Conservation (phyloP, 2,888 invertebrate species). For the Erpobdella octoculata region DNA sequence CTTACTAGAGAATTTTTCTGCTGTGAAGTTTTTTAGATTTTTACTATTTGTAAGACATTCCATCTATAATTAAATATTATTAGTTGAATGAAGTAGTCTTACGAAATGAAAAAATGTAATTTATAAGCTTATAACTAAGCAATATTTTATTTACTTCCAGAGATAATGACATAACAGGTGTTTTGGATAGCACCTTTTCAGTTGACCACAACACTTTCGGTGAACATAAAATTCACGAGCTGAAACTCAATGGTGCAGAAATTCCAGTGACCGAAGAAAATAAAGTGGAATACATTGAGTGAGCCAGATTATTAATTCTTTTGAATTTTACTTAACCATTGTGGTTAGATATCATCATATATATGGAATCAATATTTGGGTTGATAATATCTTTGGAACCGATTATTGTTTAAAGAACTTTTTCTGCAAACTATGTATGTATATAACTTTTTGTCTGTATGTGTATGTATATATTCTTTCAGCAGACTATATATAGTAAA, state of each 20-base stretch:
- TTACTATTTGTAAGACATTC: too few species aligned
- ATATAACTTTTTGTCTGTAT: too few species aligned
- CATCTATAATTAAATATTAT: not conserved
- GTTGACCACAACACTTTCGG: constrained; percentile 93
- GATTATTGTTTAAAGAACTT: too few species aligned
- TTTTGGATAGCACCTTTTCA: constrained; percentile 78
- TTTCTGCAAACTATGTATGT: too few species aligned
- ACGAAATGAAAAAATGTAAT: too few species aligned
- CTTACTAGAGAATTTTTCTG: too few species aligned
- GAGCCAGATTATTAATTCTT: constrained; percentile 36
- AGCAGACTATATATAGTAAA: too few species aligned
- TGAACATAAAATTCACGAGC: constrained; percentile 78
- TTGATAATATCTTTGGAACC: not conserved
- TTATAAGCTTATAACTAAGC: too few species aligned
- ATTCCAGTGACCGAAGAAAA: constrained; percentile 83
- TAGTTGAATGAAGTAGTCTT: too few species aligned
- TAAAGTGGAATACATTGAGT: constrained; percentile 71
- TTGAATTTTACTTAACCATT: not conserved
- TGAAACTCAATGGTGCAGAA: constrained; percentile 78
- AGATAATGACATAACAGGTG: constrained; percentile 55
- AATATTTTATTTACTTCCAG: constrained; percentile 42
- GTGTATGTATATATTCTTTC: too few species aligned
- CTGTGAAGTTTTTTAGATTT: too few species aligned
- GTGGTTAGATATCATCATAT: too few species aligned
- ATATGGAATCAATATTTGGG: not conserved